phyloP scores from a whole-genome alignment of 2,797 vertebrate species.

The Cephalopachus bancanus region DNA sequence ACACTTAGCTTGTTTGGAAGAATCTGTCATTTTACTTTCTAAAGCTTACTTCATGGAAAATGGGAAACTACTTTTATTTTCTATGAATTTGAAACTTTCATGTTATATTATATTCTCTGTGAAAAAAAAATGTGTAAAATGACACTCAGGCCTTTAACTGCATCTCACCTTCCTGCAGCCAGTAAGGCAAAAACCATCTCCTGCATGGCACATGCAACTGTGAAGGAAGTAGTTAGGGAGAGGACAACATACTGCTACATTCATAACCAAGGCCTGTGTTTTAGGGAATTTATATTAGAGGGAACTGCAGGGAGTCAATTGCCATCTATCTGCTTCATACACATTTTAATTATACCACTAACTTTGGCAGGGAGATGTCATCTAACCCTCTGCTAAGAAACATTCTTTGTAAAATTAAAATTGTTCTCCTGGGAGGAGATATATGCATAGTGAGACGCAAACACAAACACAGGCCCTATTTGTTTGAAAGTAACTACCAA shows the following conservation, averaged over 20 bases:
- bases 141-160: not conserved
- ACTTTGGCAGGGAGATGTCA: conserved; percentile 64
- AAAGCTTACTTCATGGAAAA: conserved; percentile 13
- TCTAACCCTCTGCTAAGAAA: conserved; percentile 49
- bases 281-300: conserved; percentile 67
- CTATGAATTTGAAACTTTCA: not conserved
- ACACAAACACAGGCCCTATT: conserved; percentile 19
- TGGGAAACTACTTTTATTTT: not conserved
- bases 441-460: conserved; percentile 10
- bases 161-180: not conserved
- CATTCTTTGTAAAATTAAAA: conserved; percentile 79
- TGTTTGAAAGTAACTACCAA: conserved; percentile 65
- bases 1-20: conserved; percentile 24
- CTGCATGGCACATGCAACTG: not conserved
- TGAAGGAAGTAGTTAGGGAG: conserved; percentile 50
- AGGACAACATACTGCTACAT: not conserved
- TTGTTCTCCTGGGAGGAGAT: conserved; percentile 66
- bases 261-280: not conserved
- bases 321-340: conserved; percentile 79
- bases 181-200: not conserved
- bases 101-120: not conserved
- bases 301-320: conserved; percentile 76
- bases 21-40: conserved; percentile 22
- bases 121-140: conserved; percentile 54
- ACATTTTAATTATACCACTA: conserved; percentile 82